A percentile compares a stretch with the other conserved stretches of the same genome.
These are phyloP conservation scores for Baccha elongata DNA, from an alignment of 2,888 invertebrate genomes.

Conservation along the genomic window DNA sequence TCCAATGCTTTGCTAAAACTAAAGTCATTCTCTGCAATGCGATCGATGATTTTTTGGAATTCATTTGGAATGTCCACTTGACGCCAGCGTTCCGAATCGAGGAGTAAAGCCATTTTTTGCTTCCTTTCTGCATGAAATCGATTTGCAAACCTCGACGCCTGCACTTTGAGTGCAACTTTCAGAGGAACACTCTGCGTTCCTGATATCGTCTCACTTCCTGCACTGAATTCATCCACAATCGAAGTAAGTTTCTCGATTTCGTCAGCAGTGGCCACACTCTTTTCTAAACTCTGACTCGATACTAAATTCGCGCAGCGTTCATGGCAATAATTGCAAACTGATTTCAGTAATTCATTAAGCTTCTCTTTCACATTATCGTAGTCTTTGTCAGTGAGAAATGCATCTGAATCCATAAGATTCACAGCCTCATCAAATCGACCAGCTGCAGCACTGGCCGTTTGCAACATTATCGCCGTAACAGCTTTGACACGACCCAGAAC, in stretches of 20 bases:
- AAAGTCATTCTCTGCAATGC: constrained; percentile 84
- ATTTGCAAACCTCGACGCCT: constrained; percentile 95
- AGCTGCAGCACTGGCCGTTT: constrained; percentile 87
- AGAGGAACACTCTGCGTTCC: constrained; percentile 90
- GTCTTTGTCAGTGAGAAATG: constrained; percentile 88
- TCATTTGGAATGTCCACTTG: constrained; percentile 94
- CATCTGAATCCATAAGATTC: constrained; percentile 86
- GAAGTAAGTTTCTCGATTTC: constrained; percentile 90
- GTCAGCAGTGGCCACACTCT: constrained; percentile 87
- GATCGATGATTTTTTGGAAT: constrained; percentile 92
- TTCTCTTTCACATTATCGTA: constrained; percentile 87
- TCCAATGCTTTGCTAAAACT: constrained; percentile 75
- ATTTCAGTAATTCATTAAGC: constrained; percentile 89
- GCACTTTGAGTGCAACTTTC: constrained; percentile 91
- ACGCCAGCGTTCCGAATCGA: constrained; percentile 97
- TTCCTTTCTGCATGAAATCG: constrained; percentile 95
- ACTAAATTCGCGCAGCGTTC: constrained; percentile 95
- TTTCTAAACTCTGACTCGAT: constrained; percentile 89
- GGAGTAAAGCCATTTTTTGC: constrained; percentile 90
- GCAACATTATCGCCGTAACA: constrained; percentile 89
- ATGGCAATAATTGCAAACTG: constrained; percentile 95
- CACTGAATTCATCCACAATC: constrained; percentile 91
- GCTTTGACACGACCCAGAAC: constrained; percentile 89
- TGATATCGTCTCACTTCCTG: constrained; percentile 89
- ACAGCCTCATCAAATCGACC: constrained; percentile 84